Evolutionary conservation across 2,113 vertebrate species (phyloP), one percentile per base, ranked within the genome.

Genomic region (Macaca mulatta): DNA sequence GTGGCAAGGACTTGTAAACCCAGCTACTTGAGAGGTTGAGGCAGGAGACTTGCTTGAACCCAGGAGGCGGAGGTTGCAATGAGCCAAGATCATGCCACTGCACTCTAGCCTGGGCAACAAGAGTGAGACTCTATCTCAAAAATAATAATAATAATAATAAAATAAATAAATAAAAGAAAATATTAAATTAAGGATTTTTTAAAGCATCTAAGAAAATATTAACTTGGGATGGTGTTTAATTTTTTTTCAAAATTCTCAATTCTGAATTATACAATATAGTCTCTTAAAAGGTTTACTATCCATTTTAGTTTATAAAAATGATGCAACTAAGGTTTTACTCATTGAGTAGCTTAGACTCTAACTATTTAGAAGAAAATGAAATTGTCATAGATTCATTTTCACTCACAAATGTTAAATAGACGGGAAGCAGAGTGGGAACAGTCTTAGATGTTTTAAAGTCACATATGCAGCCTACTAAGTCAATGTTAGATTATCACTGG

Each of bases 291-390:
- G 35, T 67, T 78, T 96, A 84, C 5, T n/a, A 35, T 25, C 45
- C 22, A 88, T 43, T 94, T 81, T 61, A 55, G 69, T 43, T 91
- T 89, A 81, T 40, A 86, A 93, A 94, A 70, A 87, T 67, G 32
- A 78, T 50, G 2, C 12, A 83, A 43, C 23, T n/a, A 79, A 4
- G 10, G 18, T 89, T 96, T 93, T 94, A 86, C 14, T 57, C 45
- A 81, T 72, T 83, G 59, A 50, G 69, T 64, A 79, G 23, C 57
- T 93, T 93, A 32, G 27, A 64, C 61, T 64, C 12, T 18, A 48
- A 93, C 93, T 90, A 86, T 64, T 96, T 75, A 93, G 70, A 94
- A 97, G 64, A 87, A 86, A 91, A 48, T 50, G 80, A 72, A 48
- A 43, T 64, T 40, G 57, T 57, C 57, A 61, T 52, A 91, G 27